Conservation (phyloP, 2,113 vertebrate species). For the Syngnathus scovelli region DNA sequence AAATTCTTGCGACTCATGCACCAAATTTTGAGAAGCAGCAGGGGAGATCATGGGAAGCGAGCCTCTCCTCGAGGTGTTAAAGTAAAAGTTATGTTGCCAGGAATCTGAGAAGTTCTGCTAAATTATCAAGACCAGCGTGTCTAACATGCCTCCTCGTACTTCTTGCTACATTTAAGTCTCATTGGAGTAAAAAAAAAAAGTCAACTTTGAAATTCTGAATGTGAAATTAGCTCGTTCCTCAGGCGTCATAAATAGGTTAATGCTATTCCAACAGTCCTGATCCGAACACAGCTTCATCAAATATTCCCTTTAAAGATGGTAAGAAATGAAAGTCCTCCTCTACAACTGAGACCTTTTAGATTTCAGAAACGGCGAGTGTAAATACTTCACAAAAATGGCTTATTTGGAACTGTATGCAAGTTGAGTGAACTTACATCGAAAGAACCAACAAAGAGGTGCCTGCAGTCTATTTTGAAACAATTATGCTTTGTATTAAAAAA, state of each 20-base stretch:
- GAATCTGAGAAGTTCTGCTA: not conserved
- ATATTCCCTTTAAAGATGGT: constrained; percentile 52
- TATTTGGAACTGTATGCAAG: too few relatives aligned
- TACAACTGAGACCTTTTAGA: not conserved
- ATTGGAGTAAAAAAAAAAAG: constrained; percentile 21
- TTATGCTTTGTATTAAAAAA: not conserved
- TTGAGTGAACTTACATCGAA: not conserved
- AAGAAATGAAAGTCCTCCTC: constrained; percentile 15
- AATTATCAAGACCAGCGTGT: not conserved
- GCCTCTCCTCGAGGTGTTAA: not conserved
- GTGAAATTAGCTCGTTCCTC: constrained; percentile 26
- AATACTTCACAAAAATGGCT: too few relatives aligned
- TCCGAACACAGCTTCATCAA: constrained; percentile 48
- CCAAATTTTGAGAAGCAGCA: constrained; percentile 6
- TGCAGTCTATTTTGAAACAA: not conserved
- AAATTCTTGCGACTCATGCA: constrained; percentile 12
- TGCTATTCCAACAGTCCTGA: constrained; percentile 56
- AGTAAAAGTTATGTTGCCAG: constrained; percentile 1
- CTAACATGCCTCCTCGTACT: too few relatives aligned
- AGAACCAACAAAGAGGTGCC: not conserved
- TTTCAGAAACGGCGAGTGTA: not conserved
- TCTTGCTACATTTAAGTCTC: constrained; percentile 3
- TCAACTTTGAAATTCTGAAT: constrained; percentile 33
- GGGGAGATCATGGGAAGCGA: not conserved
- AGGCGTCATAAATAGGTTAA: constrained; percentile 55